Percentiles rank a stretch among this genome's conserved stretches.
Conservation (phyloP, 1,140 invertebrate species). For the Drosophila lacteicornis region DNA sequence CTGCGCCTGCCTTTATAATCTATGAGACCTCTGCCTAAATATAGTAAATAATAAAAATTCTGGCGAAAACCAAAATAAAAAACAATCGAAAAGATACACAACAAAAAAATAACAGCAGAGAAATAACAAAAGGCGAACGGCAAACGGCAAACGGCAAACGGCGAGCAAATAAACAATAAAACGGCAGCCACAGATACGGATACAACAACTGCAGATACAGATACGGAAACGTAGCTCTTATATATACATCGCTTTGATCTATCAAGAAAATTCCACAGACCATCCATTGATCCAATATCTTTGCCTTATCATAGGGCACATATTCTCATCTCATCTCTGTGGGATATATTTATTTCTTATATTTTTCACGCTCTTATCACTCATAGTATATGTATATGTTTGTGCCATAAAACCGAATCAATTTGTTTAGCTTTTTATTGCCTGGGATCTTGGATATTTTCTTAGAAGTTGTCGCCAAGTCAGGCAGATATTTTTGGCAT, state of each 20-base stretch:
- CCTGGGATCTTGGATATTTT: constrained; percentile 2
- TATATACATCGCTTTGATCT: constrained; percentile 8
- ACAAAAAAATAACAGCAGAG: background rate
- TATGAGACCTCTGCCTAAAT: constrained; percentile 54
- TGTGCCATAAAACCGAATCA: constrained; percentile 1
- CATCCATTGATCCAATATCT: background rate
- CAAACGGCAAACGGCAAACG: constrained; percentile 14
- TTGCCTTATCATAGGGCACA: background rate
- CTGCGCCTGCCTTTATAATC: background rate
- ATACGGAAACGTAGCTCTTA: constrained; percentile 14
- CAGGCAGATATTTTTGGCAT: constrained; percentile 6
- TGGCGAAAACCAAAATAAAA: constrained; percentile 22
- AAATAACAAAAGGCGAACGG: constrained; percentile 21
- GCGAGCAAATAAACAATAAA: constrained; percentile 59
- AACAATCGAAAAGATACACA: background rate
- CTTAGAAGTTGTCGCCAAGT: background rate
- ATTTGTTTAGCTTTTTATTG: constrained; percentile 25
- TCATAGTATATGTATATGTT: background rate
- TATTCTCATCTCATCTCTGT: background rate
- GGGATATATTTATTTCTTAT: background rate
- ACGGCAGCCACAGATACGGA: constrained; percentile 33
- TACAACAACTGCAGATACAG: constrained; percentile 15
- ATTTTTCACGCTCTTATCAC: background rate
- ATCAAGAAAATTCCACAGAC: background rate
- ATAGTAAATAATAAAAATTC: constrained; percentile 67